Base-by-base conservation (phyloP, 2,888 invertebrate genomes). In the Andrena marginata region DNA sequence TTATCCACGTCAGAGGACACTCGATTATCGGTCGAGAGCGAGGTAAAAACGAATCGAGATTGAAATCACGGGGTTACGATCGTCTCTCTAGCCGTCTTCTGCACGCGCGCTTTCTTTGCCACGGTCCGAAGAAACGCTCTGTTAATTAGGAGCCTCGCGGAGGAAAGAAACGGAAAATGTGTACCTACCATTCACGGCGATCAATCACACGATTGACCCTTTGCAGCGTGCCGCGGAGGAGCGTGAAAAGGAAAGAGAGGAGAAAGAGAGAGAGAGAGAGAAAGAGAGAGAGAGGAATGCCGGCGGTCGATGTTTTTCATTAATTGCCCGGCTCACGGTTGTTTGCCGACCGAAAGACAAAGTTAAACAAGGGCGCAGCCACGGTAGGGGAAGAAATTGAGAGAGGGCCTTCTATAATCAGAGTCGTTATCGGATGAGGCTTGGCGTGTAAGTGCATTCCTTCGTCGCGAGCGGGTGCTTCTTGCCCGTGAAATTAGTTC, bases 401-500 rank as follows among this genome's bases (percentile, higher is more conserved):
- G 80, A 84, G 84, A 84, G 84, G 77, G 20, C 73, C 77, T 85
- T 83, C 83, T 80, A 87, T 89, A 84, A 89, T 89, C 88, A 84
- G 82, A 87, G 86, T 86, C 88, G 89, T 89, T 90, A 90, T 89
- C 88, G 86, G 86, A 86, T 87, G 77, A 78, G 80, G 77, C 63
- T 59, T 63, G 68, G n/a, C 69, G 80, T 76, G 65, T 64, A 70
- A 73, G 65, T 35, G 72, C 65, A 59, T 77, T 63, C 71, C 65
- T 74, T 54, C 67, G 68, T 6, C 51, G 13, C 48, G 33, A 5
- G 29, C 56, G 54, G 54, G n/a, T 26, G 54, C 69, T 54, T 67
- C 67, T 72, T 67, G 65, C 77, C 63, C 77, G 76, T 68, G 72
- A 81, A 87, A 89, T 88, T 88, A 89, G 87, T 86, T 86, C 77